Evolutionary conservation across 2,888 invertebrate species (phyloP).

Genomic region (Eupithecia abbreviata): DNA sequence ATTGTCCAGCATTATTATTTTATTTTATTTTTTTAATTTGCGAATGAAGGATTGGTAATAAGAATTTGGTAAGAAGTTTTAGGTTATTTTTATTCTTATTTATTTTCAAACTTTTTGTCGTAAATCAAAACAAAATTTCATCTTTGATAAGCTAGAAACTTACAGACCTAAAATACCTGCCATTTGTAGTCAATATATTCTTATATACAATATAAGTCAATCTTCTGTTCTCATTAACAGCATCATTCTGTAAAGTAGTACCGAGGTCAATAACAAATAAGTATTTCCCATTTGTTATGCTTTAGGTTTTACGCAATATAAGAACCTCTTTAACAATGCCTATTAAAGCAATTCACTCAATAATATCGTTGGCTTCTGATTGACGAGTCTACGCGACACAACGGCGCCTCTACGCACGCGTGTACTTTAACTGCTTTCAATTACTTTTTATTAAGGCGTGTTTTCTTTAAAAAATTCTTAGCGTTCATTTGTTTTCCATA

Average conservation of each 20-base stretch:
- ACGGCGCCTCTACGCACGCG: slow-evolving; percentile 61
- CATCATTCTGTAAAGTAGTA: neutral
- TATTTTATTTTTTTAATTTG: too few relatives aligned
- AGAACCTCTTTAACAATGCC: neutral
- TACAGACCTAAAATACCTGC: neutral
- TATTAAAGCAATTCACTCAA: slow-evolving; percentile 9
- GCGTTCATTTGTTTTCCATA: neutral
- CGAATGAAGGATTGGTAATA: too few relatives aligned
- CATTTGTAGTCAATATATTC: too few relatives aligned
- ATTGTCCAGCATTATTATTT: too few relatives aligned
- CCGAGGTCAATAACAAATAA: neutral
- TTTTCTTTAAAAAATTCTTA: neutral
- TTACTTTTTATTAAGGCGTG: neutral
- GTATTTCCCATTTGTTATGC: neutral
- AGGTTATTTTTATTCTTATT: too few relatives aligned
- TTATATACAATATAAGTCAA: too few relatives aligned
- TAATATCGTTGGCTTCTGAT: slow-evolving; percentile 68
- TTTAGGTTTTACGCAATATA: neutral
- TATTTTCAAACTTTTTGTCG: neutral
- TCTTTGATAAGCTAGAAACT: neutral
- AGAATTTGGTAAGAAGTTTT: too few relatives aligned
- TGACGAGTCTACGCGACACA: slow-evolving; percentile 75
- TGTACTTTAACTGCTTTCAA: neutral
- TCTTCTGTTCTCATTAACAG: neutral
- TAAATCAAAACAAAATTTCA: neutral